Percentiles rank a stretch among this genome's conserved stretches.
These are phyloP conservation scores for Dynastes grantii DNA, from an alignment of 2,888 invertebrate genomes.

Conservation along the genomic window DNA sequence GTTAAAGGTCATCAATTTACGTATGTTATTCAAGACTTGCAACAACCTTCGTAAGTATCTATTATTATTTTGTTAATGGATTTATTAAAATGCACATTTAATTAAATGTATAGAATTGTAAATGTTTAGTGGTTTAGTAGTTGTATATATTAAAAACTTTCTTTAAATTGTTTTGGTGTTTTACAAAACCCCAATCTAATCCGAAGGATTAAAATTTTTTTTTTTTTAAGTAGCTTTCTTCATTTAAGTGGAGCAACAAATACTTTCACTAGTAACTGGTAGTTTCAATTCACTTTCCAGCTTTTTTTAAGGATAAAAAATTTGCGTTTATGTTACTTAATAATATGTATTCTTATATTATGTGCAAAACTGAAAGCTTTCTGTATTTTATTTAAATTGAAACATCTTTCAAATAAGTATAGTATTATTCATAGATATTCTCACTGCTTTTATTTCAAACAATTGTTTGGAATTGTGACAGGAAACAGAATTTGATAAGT, in stretches of 20 bases:
- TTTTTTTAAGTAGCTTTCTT: neutral
- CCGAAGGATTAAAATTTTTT: neutral
- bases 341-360: neutral
- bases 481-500: no score
- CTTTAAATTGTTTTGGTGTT: no score
- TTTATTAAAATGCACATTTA: no score
- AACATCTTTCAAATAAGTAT: no score
- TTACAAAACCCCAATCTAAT: neutral
- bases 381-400: no score
- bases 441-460: no score
- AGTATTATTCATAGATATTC: no score
- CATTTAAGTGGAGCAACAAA: neutral
- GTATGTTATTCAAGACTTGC: conserved; percentile 90
- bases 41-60: conserved; percentile 85
- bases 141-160: no score
- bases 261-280: conserved; percentile 8
- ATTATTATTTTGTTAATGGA: neutral
- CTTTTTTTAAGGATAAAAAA: neutral
- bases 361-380: no score
- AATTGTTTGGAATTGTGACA: no score
- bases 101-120: no score
- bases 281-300: conserved; percentile 1
- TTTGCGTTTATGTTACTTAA: neutral
- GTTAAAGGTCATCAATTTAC: conserved; percentile 94
- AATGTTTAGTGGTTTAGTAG: no score